Conservation (phyloP, 1,140 invertebrate species). For the Parasteatoda tepidariorum region DNA sequence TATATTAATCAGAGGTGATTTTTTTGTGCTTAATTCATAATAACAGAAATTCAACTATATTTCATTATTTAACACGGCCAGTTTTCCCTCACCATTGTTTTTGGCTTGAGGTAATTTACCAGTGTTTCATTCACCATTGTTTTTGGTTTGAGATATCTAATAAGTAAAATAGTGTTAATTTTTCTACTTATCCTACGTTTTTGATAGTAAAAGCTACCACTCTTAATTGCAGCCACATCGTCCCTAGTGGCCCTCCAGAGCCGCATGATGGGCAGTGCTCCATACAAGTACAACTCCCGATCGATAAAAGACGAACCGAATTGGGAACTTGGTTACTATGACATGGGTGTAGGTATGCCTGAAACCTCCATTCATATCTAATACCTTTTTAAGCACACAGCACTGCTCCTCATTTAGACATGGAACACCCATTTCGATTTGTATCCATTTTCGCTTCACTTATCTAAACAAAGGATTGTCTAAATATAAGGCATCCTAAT, state of each 20-base stretch:
- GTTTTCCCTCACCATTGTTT: too few species aligned
- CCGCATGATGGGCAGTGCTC: conserved; percentile 57
- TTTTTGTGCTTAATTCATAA: too few species aligned
- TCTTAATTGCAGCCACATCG: conserved; percentile 53
- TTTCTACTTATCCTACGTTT: too few species aligned
- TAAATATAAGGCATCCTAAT: neutral
- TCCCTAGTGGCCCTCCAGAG: conserved; percentile 59
- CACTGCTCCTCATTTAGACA: conserved; percentile 43
- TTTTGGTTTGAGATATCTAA: too few species aligned
- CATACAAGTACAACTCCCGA: conserved; percentile 60
- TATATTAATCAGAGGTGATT: too few species aligned
- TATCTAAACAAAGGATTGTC: neutral
- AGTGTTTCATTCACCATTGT: too few species aligned
- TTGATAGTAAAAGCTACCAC: conserved; percentile 6
- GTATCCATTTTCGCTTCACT: neutral
- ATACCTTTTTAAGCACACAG: conserved; percentile 10
- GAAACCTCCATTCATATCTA: conserved; percentile 54
- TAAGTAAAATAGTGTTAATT: too few species aligned
- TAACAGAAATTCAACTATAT: too few species aligned
- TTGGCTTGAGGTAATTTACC: too few species aligned
- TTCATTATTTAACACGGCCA: too few species aligned
- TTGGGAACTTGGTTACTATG: conserved; percentile 61
- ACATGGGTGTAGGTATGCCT: conserved; percentile 60
- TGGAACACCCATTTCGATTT: conserved; percentile 29
- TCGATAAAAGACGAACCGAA: conserved; percentile 59